Conservation (phyloP, 2,888 invertebrate species). For the Idaea aversata region DNA sequence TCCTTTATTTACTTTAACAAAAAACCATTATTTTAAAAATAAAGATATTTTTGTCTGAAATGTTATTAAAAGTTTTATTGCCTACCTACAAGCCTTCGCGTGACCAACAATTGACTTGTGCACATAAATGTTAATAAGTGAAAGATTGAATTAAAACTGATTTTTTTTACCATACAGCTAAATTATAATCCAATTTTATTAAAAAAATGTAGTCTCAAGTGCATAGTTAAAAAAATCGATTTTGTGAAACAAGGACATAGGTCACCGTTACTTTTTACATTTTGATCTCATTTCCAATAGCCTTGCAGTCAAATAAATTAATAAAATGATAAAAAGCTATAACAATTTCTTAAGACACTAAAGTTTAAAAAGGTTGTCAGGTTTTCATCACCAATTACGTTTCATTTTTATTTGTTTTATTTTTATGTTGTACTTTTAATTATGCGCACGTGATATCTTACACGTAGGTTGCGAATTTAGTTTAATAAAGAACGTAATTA, state of each 20-base stretch:
- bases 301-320: conserved; percentile 4
- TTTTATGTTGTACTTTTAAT: not conserved
- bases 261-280: not conserved
- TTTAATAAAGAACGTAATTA: not conserved
- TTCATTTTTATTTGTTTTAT: not conserved
- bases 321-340: conserved; percentile 4
- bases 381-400: not conserved
- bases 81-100: not conserved
- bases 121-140: not conserved
- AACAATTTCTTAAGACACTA: not conserved
- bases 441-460: not conserved
- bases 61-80: not conserved
- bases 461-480: not conserved
- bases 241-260: not conserved
- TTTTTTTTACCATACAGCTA: not conserved
- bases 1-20: no score
- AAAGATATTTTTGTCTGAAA: not conserved
- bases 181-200: not conserved
- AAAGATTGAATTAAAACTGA: not conserved
- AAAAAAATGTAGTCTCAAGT: not conserved
- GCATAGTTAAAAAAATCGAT: not conserved
- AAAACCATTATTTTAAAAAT: no score
- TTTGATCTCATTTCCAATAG: not conserved
- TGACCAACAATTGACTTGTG: not conserved
- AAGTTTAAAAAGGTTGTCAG: not conserved